Conservation (phyloP, 2,888 invertebrate genomes). For the Exocentrus adspersus region DNA sequence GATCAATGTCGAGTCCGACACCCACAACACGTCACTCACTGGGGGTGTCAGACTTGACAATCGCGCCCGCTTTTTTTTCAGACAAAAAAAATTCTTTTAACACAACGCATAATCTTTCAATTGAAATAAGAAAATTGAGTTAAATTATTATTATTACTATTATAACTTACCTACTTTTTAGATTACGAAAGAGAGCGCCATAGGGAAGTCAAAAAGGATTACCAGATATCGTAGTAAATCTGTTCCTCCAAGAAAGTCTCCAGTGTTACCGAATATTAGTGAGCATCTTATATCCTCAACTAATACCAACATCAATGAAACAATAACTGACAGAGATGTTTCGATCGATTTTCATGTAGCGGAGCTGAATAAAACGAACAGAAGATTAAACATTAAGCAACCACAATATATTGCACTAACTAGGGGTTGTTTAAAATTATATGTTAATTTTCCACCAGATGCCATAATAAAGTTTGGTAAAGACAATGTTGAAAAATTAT, state of each 20-base stretch:
- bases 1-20: too few species aligned
- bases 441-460: slow-evolving; percentile 61
- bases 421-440: slow-evolving; percentile 58
- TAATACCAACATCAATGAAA: slow-evolving; percentile 23
- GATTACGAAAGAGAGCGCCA: slow-evolving; percentile 62
- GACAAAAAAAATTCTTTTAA: too few species aligned
- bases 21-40: too few species aligned
- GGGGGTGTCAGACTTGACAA: too few species aligned
- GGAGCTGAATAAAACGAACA: not conserved
- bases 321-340: not conserved
- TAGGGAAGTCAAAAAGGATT: slow-evolving; percentile 60
- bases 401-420: slow-evolving; percentile 56
- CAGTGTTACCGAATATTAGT: slow-evolving; percentile 32
- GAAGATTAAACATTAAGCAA: slow-evolving; percentile 34
- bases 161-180: too few species aligned
- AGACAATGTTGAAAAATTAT: slow-evolving; percentile 52
- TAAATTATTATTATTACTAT: too few species aligned
- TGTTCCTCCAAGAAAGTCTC: slow-evolving; percentile 47
- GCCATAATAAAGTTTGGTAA: slow-evolving; percentile 56
- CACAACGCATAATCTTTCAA: too few species aligned
- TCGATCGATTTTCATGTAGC: not conserved
- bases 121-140: too few species aligned
- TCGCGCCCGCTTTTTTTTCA: too few species aligned
- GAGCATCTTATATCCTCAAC: slow-evolving; percentile 29
- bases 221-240: slow-evolving; percentile 51